Percentiles rank a stretch among this genome's conserved stretches.
These are phyloP conservation scores for Halictus ligatus DNA, from an alignment of 2,888 invertebrate genomes.

Conservation along the genomic window DNA sequence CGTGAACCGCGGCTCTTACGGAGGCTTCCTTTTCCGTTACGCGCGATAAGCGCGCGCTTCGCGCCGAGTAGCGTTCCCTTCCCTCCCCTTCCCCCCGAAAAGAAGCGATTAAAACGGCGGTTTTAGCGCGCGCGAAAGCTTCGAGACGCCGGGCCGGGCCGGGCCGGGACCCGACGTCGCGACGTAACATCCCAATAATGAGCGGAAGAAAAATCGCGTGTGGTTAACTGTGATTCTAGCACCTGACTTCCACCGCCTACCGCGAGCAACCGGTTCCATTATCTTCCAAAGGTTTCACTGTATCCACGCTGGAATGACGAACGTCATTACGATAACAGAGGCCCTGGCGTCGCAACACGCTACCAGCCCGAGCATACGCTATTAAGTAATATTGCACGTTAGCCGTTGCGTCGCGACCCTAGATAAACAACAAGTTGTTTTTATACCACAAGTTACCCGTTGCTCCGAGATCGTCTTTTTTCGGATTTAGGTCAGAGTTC, in stretches of 20 bases:
- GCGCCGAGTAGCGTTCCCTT: background rate
- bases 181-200: constrained; percentile 30
- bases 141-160: background rate
- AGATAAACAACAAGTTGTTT: constrained; percentile 32
- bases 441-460: background rate
- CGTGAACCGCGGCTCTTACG: constrained; percentile 55
- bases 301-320: constrained; percentile 21
- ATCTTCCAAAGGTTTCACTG: constrained; percentile 33
- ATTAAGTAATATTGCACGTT: constrained; percentile 55
- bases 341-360: constrained; percentile 9
- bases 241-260: constrained; percentile 5
- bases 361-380: background rate
- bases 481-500: constrained; percentile 7
- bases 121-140: constrained; percentile 57
- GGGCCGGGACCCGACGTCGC: background rate
- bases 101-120: constrained; percentile 75
- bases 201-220: constrained; percentile 32
- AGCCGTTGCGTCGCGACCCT: background rate
- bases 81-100: constrained; percentile 32
- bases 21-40: constrained; percentile 68
- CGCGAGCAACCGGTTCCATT: constrained; percentile 46
- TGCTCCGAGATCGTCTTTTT: background rate
- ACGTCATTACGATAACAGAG: constrained; percentile 41
- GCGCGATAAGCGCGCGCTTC: constrained; percentile 60
- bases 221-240: constrained; percentile 54